Evolutionary conservation across 2,113 vertebrate genomes (phyloP).

Genomic region (Notothenia rossii): DNA sequence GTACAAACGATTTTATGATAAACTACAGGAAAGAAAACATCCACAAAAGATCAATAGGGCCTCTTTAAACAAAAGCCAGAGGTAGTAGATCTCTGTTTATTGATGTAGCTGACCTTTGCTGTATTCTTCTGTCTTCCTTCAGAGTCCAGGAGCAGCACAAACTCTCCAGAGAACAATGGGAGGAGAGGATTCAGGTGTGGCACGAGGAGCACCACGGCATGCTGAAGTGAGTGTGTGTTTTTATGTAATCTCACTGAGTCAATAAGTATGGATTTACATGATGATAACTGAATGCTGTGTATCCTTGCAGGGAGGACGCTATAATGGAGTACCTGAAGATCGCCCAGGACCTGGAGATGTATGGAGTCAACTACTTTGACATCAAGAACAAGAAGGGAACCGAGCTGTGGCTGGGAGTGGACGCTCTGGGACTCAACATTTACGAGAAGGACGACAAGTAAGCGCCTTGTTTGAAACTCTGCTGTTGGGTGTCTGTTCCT

Average conservation of each 20-base stretch:
- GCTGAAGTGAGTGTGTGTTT: conserved; percentile 89
- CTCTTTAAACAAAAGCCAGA: neutral
- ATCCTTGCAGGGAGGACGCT: conserved; percentile 87
- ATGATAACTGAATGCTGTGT: neutral
- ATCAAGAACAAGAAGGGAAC: conserved; percentile 99
- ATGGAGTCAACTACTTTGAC: conserved; percentile 98
- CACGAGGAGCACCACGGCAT: conserved; percentile 94
- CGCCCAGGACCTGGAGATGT: conserved; percentile 98
- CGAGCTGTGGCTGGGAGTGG: conserved; percentile 95
- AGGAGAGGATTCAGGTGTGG: conserved; percentile 98
- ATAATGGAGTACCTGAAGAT: conserved; percentile 99
- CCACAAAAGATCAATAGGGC: too few species aligned
- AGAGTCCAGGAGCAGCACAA: conserved; percentile 98
- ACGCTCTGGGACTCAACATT: conserved; percentile 96
- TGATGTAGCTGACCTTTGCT: neutral
- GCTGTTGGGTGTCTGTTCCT: neutral
- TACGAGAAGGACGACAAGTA: conserved; percentile 97
- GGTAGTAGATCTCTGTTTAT: neutral
- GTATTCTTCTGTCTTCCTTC: neutral
- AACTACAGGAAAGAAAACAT: too few species aligned
- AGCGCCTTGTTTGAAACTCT: conserved; percentile 62
- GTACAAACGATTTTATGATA: too few species aligned
- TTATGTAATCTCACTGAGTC: neutral
- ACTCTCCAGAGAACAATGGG: conserved; percentile 95
- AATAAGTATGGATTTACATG: neutral